phyloP scores from a whole-genome alignment of 2,888 invertebrate genomes.

The Cheiracanthium punctorium region DNA sequence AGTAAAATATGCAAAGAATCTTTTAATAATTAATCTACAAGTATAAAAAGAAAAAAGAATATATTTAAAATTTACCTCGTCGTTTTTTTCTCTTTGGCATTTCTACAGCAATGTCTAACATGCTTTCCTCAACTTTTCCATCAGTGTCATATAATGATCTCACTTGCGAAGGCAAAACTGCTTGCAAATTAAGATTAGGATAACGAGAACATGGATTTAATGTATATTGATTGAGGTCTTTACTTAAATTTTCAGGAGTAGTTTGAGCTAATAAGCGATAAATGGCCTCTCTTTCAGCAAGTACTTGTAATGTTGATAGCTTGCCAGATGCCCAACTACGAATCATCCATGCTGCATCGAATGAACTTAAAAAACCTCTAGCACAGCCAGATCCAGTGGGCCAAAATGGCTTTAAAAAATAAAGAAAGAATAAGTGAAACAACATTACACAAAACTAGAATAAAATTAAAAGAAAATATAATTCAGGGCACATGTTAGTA shows the following conservation, averaged over 20 bases:
- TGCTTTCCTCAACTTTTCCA: conserved; percentile 74
- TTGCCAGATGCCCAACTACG: conserved; percentile 85
- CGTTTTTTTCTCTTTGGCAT: conserved; percentile 82
- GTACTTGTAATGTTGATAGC: conserved; percentile 83
- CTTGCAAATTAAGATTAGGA: conserved; percentile 84
- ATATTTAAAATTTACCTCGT: too few relatives aligned
- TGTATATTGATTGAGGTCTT: conserved; percentile 86
- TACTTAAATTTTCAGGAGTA: conserved; percentile 94
- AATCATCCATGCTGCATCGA: conserved; percentile 97
- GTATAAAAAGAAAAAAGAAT: too few relatives aligned
- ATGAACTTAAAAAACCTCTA: conserved; percentile 94
- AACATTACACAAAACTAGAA: background rate
- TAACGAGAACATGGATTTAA: conserved; percentile 74
- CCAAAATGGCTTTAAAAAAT: conserved; percentile 93
- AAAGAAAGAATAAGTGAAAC: conserved; percentile 70
- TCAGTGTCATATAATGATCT: conserved; percentile 83
- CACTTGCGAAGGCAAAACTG: conserved; percentile 77
- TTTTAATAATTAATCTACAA: too few relatives aligned
- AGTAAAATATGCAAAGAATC: too few relatives aligned
- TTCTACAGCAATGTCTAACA: conserved; percentile 77
- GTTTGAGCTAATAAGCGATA: conserved; percentile 94
- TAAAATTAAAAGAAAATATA: background rate
- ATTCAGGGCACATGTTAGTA: background rate
- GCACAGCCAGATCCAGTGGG: conserved; percentile 99
- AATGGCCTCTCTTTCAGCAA: conserved; percentile 96